Evolutionary conservation across 2,797 vertebrate genomes (phyloP), one percentile per base, ranked within the genome.

Genomic region (Allobates femoralis): DNA sequence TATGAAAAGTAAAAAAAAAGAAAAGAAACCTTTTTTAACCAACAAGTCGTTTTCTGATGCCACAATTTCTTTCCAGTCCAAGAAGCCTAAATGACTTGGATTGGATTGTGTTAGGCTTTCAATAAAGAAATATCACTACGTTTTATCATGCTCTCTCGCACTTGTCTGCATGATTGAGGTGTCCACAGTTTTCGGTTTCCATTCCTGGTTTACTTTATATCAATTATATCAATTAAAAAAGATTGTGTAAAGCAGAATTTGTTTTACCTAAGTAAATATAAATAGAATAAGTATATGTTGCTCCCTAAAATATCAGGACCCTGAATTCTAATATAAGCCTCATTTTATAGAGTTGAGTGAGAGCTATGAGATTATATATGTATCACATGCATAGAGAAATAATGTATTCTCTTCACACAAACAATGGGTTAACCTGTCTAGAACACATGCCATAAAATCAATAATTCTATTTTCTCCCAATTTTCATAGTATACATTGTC

Each of bases 391-490:
- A 71, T 3, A 34, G 10, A 32, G 28, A 16, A 32, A 30, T 73
- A 41, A 58, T 71, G 69, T 58, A 86, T 86, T 86, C 85, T 51
- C 30, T 41, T 14, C 51, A 78, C 53, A 66, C 46, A 76, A 56
- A 26, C 30, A 76, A 76, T 76, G 55, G 60, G 83, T 88, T 88
- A 88, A 85, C 32, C 77, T 77, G 30, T 46, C 55, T 37, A 64
- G 41, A 79, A 19, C 76, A 84, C 51, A 51, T 62, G 53, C 46
- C 56, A 50, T 81, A 51, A 85, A 81, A 88, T 88, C 86, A 88
- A 88, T 88, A 87, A 84, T 67, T 88, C 78, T 85, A 85, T 85
- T 84, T 85, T 79, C 67, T 81, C 60, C 71, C 78, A 88, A 85
- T 88, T 84, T 85, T 81, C 60, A 85, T 77, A 82, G 50, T 71